Percentiles rank a stretch among this genome's conserved stretches.
phyloP scores from a whole-genome alignment of 2,888 invertebrate genomes.

The Lomographa bimaculata region DNA sequence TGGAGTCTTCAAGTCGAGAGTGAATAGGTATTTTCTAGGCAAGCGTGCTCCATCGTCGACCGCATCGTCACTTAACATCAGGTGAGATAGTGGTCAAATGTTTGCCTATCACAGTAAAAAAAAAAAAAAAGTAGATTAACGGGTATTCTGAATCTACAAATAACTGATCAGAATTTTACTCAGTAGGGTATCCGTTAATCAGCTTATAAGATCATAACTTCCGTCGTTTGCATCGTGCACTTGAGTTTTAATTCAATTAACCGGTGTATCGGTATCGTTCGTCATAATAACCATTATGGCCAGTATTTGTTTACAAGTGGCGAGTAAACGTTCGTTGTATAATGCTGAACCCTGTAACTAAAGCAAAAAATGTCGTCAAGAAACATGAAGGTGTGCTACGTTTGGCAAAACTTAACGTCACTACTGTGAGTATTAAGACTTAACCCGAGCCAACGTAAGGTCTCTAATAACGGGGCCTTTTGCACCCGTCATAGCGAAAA shows the following conservation, averaged over 20 bases:
- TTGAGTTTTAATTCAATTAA: slow-evolving; percentile 16
- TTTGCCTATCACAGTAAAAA: too few relatives aligned
- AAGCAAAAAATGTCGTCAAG: slow-evolving; percentile 45
- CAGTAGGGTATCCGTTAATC: slow-evolving; percentile 13
- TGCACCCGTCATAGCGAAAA: too few relatives aligned
- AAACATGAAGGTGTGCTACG: slow-evolving; percentile 53
- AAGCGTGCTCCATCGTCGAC: too few relatives aligned
- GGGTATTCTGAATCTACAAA: too few relatives aligned
- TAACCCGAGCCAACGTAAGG: neutral
- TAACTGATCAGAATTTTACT: too few relatives aligned
- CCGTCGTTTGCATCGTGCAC: slow-evolving; percentile 3
- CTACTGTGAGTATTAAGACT: slow-evolving; percentile 44
- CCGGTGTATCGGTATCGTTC: neutral
- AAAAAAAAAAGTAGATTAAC: too few relatives aligned
- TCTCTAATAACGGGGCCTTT: neutral
- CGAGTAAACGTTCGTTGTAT: slow-evolving; percentile 9
- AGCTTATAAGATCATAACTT: slow-evolving; percentile 4
- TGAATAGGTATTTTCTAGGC: too few relatives aligned
- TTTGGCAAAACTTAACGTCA: slow-evolving; percentile 52
- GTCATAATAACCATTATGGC: too few relatives aligned
- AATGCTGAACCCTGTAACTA: slow-evolving; percentile 52
- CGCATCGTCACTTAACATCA: too few relatives aligned
- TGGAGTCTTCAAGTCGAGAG: too few relatives aligned
- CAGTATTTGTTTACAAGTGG: neutral
- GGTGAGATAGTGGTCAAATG: too few relatives aligned